A percentile compares a stretch with the other conserved stretches of the same genome.
Evolutionary conservation across 2,113 vertebrate species (phyloP).

Genomic region (Cricetomys ansorgei): DNA sequence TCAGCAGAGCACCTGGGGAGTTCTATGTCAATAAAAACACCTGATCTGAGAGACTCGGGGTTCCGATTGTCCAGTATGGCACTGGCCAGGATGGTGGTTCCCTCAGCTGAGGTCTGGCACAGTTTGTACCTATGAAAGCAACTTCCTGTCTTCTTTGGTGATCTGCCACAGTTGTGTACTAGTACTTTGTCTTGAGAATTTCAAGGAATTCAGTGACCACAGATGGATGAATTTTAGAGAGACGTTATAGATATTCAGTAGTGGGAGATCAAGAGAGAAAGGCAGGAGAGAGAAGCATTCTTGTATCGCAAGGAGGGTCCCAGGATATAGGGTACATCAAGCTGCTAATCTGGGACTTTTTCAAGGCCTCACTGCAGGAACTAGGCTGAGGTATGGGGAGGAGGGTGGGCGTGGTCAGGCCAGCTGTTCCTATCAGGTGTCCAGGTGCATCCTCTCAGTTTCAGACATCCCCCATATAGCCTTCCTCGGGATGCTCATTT

Average conservation of each 20-base stretch:
- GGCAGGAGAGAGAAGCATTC: fast-evolving
- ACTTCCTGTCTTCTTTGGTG: too few species aligned
- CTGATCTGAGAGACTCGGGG: too few species aligned
- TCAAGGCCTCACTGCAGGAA: background rate
- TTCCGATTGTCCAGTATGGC: too few species aligned
- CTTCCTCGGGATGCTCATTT: background rate
- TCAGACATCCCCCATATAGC: background rate
- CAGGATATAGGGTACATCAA: too few species aligned
- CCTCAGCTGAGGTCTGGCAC: too few species aligned
- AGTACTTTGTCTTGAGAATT: background rate
- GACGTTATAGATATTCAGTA: background rate
- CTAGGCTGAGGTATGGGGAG: background rate
- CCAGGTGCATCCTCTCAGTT: background rate
- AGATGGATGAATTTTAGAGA: background rate
- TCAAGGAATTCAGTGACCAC: background rate
- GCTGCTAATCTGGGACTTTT: background rate
- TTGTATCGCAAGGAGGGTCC: background rate
- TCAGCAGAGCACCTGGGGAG: too few species aligned
- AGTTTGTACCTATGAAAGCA: too few species aligned
- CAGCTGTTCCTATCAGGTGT: too few species aligned
- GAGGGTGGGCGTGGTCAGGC: too few species aligned
- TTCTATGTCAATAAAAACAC: too few species aligned
- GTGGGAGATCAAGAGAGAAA: background rate
- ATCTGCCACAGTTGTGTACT: too few species aligned
- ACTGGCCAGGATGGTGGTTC: too few species aligned